A percentile compares a stretch with the other conserved stretches of the same genome.
Evolutionary conservation across 2,888 invertebrate species (phyloP).

Genomic region (Campopleginae sp.): DNA sequence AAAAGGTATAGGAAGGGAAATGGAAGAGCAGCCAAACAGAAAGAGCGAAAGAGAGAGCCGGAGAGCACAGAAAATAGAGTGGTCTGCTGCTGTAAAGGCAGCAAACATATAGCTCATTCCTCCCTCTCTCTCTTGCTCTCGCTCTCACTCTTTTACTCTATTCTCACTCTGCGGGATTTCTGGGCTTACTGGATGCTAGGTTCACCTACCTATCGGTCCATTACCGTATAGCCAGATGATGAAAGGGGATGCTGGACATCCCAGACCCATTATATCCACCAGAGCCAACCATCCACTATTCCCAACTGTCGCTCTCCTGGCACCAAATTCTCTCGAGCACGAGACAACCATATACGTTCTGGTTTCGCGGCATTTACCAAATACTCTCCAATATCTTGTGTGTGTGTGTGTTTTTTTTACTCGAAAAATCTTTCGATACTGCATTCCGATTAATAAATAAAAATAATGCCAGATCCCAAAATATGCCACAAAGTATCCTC

Average conservation of each 20-base stretch:
- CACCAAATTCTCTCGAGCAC: conserved; percentile 43
- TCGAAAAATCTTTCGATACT: conserved; percentile 19
- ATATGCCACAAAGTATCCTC: neutral
- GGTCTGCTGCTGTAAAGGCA: conserved; percentile 50
- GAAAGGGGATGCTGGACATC: conserved; percentile 67
- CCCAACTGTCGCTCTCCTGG: conserved; percentile 52
- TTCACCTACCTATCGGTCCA: conserved; percentile 68
- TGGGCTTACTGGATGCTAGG: conserved; percentile 55
- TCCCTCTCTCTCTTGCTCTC: conserved; percentile 20
- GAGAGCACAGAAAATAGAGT: conserved; percentile 56
- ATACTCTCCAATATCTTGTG: neutral
- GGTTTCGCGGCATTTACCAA: conserved; percentile 23
- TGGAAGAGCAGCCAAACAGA: conserved; percentile 19
- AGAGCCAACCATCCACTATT: conserved; percentile 58
- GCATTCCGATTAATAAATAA: neutral
- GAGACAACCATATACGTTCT: conserved; percentile 33
- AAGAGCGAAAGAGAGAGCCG: conserved; percentile 27
- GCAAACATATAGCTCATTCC: conserved; percentile 35
- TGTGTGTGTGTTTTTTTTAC: conserved; percentile 14
- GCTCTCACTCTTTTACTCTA: conserved; percentile 21
- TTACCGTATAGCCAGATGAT: conserved; percentile 67
- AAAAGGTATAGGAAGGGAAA: conserved; percentile 32
- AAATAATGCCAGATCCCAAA: neutral
- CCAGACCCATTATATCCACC: conserved; percentile 65
- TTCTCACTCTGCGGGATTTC: conserved; percentile 34